Evolutionary conservation across 2,797 vertebrate species (phyloP).

Genomic region (Hirundo rustica): DNA sequence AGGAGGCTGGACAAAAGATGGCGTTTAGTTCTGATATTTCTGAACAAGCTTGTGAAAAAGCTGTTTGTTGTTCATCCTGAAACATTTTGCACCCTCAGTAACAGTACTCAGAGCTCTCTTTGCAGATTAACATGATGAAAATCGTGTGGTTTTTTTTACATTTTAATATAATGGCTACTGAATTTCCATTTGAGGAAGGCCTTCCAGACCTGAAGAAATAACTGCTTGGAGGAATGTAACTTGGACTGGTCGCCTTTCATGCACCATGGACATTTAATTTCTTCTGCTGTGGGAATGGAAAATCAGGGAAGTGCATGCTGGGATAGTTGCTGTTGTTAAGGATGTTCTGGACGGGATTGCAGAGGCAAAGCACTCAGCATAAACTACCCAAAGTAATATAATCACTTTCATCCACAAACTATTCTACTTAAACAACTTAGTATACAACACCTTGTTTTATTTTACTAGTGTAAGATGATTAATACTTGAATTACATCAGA

Average conservation of each 20-base stretch:
- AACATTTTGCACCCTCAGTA: neutral
- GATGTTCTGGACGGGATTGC: rapidly evolving
- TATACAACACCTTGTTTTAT: conserved; percentile 40
- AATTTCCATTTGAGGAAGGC: neutral
- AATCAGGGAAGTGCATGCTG: neutral
- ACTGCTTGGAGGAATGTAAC: neutral
- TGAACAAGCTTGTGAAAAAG: neutral
- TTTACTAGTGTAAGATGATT: conserved; percentile 7
- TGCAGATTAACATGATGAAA: neutral
- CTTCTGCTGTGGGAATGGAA: neutral
- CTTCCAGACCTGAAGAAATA: neutral
- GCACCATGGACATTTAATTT: neutral
- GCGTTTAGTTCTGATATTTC: neutral
- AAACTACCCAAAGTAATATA: neutral
- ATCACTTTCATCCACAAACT: neutral
- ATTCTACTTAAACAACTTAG: conserved; percentile 30
- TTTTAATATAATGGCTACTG: neutral
- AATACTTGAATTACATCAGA: neutral
- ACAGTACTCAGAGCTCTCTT: neutral
- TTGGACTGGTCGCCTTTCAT: neutral
- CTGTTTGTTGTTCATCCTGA: neutral
- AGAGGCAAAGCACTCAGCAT: neutral
- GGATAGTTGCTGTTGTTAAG: neutral
- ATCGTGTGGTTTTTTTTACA: neutral
- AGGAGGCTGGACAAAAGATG: neutral